Evolutionary conservation across 92 coral and sea anemone species (phyloP).

Genomic region (Epizoanthus illoricatus): DNA sequence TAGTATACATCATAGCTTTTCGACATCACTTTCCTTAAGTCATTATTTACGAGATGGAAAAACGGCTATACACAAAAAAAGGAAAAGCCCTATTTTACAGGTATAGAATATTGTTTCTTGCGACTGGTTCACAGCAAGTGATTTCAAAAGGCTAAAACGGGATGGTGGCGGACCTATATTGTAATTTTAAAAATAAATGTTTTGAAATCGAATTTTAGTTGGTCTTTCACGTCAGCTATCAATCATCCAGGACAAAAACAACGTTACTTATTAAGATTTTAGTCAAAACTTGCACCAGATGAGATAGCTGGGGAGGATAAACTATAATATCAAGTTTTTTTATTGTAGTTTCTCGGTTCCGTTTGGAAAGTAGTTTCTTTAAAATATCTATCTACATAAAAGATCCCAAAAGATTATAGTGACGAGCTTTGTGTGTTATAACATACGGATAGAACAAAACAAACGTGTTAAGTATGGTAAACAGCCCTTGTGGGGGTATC

Average conservation of each 20-base stretch:
- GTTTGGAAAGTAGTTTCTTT: neutral
- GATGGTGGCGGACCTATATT: no score
- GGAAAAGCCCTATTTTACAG: neutral
- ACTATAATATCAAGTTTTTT: neutral
- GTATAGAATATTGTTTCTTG: neutral
- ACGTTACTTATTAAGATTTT: neutral
- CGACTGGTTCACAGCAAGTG: neutral
- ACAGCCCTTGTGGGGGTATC: no score
- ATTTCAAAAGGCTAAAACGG: neutral
- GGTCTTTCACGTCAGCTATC: neutral
- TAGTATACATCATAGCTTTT: no score
- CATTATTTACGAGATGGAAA: neutral
- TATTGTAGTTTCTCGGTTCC: neutral
- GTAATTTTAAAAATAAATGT: no score
- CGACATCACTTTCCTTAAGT: neutral
- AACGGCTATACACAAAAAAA: neutral
- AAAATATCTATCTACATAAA: neutral
- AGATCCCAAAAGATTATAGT: neutral
- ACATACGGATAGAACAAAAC: neutral
- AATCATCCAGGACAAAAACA: neutral
- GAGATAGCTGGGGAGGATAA: neutral
- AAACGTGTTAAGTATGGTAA: neutral
- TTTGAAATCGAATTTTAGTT: neutral
- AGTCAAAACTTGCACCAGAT: neutral
- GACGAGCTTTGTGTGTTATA: neutral